Evolutionary conservation across 1,140 invertebrate species (phyloP).

Genomic region (Homalodisca vitripennis): DNA sequence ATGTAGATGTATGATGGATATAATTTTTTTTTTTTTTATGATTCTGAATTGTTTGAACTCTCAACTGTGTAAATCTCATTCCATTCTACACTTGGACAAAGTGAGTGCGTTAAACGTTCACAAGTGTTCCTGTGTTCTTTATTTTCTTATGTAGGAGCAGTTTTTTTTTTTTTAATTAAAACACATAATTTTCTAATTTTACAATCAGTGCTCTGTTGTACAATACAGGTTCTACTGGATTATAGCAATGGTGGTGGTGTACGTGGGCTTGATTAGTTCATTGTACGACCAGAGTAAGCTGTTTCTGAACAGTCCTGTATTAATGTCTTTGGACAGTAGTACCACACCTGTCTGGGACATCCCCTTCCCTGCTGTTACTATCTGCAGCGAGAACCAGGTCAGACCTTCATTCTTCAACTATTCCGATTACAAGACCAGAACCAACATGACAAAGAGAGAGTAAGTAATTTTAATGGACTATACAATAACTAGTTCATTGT

Average conservation of each 20-base stretch:
- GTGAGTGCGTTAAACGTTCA: no score
- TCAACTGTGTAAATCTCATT: no score
- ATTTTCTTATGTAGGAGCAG: no score
- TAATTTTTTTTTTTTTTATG: no score
- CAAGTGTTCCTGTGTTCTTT: no score
- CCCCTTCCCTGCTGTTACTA: slow-evolving; percentile 38
- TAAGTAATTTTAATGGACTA: slow-evolving; percentile 12
- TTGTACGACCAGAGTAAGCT: slow-evolving; percentile 5
- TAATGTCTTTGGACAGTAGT: slow-evolving; percentile 17
- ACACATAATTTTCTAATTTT: no score
- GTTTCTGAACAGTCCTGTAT: slow-evolving; percentile 21
- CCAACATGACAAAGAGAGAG: slow-evolving; percentile 6
- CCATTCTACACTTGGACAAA: no score
- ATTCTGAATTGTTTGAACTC: no score
- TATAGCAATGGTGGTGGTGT: slow-evolving; percentile 7
- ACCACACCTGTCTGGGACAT: slow-evolving; percentile 32
- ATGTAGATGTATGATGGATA: no score
- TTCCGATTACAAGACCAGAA: neutral
- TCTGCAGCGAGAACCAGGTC: slow-evolving; percentile 37
- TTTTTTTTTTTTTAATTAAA: no score
- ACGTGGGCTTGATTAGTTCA: neutral
- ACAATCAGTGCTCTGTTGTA: neutral
- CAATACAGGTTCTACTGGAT: slow-evolving; percentile 25
- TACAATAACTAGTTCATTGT: no score
- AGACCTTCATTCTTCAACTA: slow-evolving; percentile 12